Conservation (phyloP, 2,888 invertebrate species). For the Pseudococcus viburni region DNA sequence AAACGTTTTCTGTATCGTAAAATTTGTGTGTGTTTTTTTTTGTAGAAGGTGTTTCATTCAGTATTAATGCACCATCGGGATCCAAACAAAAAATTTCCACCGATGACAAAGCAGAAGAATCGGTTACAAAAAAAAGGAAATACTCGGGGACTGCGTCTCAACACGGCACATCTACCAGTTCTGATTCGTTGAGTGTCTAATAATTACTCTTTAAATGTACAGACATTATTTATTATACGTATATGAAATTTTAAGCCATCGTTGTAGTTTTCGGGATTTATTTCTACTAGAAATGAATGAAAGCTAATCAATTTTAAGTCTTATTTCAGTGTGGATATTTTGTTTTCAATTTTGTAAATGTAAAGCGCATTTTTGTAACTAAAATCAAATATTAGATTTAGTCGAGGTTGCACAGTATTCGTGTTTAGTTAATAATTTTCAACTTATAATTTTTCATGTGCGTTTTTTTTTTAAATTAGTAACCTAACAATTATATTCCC, state of each 20-base stretch:
- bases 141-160: not conserved
- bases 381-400: not conserved
- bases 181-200: not conserved
- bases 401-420: not conserved
- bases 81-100: conserved; percentile 8
- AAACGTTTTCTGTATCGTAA: not conserved
- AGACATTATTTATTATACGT: too few relatives aligned
- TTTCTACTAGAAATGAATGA: too few relatives aligned
- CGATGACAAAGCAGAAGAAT: conserved; percentile 16
- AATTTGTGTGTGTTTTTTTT: not conserved
- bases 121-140: conserved; percentile 32
- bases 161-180: not conserved
- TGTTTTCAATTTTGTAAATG: not conserved
- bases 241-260: too few relatives aligned
- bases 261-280: too few relatives aligned
- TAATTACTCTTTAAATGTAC: not conserved
- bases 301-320: too few relatives aligned
- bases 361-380: not conserved
- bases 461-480: too few relatives aligned
- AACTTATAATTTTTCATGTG: too few relatives aligned
- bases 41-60: not conserved
- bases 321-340: not conserved
- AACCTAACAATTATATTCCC: too few relatives aligned
- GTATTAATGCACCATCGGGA: not conserved
- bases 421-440: not conserved